Percentiles rank a stretch among this genome's conserved stretches.
phyloP scores from a whole-genome alignment of 1,140 invertebrate genomes.

The Drosophila ananassae region DNA sequence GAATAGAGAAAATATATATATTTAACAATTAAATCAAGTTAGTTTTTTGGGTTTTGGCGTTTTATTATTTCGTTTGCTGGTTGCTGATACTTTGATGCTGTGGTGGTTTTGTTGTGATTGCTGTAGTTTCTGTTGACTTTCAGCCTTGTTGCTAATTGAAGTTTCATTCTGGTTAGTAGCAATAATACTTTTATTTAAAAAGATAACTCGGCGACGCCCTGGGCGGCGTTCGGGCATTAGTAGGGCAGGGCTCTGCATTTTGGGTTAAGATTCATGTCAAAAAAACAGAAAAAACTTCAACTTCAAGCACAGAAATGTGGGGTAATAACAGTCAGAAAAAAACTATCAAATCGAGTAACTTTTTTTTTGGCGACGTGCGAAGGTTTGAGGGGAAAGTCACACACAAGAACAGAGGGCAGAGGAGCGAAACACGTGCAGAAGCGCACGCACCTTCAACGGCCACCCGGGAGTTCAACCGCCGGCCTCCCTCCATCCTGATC shows the following conservation, averaged over 20 bases:
- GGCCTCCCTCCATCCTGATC: slow-evolving; percentile 47
- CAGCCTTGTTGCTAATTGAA: slow-evolving; percentile 68
- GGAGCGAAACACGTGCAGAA: slow-evolving; percentile 61
- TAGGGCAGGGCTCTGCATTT: slow-evolving; percentile 68
- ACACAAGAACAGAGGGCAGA: slow-evolving; percentile 5
- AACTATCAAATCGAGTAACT: slow-evolving; percentile 65
- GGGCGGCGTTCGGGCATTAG: slow-evolving; percentile 28
- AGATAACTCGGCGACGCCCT: slow-evolving; percentile 32
- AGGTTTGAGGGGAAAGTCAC: slow-evolving; percentile 14
- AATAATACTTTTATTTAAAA: slow-evolving; percentile 53
- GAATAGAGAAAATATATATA: slow-evolving; percentile 39
- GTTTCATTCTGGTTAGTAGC: slow-evolving; percentile 73
- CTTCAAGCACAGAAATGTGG: slow-evolving; percentile 55
- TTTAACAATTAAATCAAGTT: slow-evolving; percentile 54
- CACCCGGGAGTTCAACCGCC: slow-evolving; percentile 21
- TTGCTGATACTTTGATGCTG: slow-evolving; percentile 19
- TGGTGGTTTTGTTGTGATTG: background rate
- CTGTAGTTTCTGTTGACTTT: slow-evolving; percentile 24
- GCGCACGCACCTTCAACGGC: slow-evolving; percentile 72
- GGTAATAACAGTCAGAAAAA: slow-evolving; percentile 46
- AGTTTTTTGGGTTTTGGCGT: slow-evolving; percentile 47
- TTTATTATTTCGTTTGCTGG: slow-evolving; percentile 23
- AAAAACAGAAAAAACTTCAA: slow-evolving; percentile 19
- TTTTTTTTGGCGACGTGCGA: slow-evolving; percentile 58
- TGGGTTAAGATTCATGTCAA: slow-evolving; percentile 49